These are phyloP conservation scores for Meteorus colon DNA, from an alignment of 2,888 invertebrate species.

Conservation along the genomic window DNA sequence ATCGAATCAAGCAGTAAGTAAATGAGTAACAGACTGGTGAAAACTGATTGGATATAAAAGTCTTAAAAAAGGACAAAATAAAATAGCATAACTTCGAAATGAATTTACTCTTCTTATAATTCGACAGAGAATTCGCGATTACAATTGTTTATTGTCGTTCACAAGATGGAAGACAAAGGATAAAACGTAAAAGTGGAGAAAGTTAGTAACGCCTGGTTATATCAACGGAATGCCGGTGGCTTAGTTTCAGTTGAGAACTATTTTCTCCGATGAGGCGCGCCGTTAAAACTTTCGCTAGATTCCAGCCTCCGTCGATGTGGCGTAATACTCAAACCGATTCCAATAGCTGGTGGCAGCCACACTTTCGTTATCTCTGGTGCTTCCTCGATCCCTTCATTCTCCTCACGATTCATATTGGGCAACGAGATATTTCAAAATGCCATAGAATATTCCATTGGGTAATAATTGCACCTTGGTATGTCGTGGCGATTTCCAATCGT, in stretches of 20 bases:
- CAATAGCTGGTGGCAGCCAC: constrained; percentile 39
- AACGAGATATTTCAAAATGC: constrained; percentile 61
- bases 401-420: constrained; percentile 44
- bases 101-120: not conserved
- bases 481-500: constrained; percentile 40
- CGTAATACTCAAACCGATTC: constrained; percentile 47
- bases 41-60: no score
- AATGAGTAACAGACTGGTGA: not conserved
- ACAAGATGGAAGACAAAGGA: not conserved
- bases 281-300: constrained; percentile 67
- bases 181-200: constrained; percentile 21
- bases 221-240: constrained; percentile 50
- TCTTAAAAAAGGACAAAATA: no score
- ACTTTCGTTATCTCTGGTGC: constrained; percentile 27
- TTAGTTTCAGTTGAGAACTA: constrained; percentile 57
- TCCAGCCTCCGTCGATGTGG: constrained; percentile 44
- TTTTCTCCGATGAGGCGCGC: constrained; percentile 63
- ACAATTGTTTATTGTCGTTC: constrained; percentile 1
- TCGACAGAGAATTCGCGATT: not conserved
- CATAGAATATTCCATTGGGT: constrained; percentile 52
- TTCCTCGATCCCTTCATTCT: constrained; percentile 21
- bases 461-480: constrained; percentile 65
- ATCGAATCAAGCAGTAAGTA: not conserved
- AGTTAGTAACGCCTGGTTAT: constrained; percentile 49
- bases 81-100: no score